Evolutionary conservation across 2,888 invertebrate species (phyloP).

Genomic region (Sialis lutaria): DNA sequence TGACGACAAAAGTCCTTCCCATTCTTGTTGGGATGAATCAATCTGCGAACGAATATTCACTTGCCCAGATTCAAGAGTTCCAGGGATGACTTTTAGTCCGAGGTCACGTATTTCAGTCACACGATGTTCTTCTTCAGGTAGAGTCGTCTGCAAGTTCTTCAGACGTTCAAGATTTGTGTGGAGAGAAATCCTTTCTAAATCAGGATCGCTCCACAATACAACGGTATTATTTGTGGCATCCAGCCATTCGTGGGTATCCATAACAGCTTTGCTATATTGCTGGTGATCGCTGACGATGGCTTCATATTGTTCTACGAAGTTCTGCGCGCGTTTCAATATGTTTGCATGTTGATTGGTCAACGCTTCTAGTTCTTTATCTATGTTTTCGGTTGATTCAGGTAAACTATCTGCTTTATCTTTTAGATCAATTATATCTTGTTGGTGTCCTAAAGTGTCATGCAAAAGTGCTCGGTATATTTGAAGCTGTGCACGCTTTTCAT

Average conservation of each 20-base stretch:
- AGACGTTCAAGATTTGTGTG: constrained; percentile 76
- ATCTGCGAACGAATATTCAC: constrained; percentile 73
- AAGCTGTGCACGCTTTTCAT: constrained; percentile 79
- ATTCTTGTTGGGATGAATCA: constrained; percentile 76
- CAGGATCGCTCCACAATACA: constrained; percentile 65
- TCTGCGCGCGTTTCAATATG: constrained; percentile 50
- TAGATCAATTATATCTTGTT: constrained; percentile 68
- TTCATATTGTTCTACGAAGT: constrained; percentile 72
- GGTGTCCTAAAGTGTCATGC: constrained; percentile 70
- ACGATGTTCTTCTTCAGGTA: constrained; percentile 74
- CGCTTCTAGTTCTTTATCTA: constrained; percentile 49
- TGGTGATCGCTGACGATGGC: constrained; percentile 78
- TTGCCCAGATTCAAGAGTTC: constrained; percentile 68
- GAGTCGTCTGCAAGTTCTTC: constrained; percentile 51
- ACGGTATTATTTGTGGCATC: constrained; percentile 70
- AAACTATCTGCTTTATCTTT: constrained; percentile 63
- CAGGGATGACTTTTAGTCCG: constrained; percentile 82
- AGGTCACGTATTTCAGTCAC: constrained; percentile 62
- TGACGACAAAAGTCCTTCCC: constrained; percentile 65
- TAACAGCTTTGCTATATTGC: constrained; percentile 70
- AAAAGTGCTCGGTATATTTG: constrained; percentile 66
- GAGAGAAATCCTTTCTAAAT: constrained; percentile 66
- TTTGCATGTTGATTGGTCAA: constrained; percentile 56
- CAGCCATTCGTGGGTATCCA: constrained; percentile 75
- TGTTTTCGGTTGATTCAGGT: constrained; percentile 59